Evolutionary conservation across 2,888 invertebrate species (phyloP).

Genomic region (Orthonevra nobilis): DNA sequence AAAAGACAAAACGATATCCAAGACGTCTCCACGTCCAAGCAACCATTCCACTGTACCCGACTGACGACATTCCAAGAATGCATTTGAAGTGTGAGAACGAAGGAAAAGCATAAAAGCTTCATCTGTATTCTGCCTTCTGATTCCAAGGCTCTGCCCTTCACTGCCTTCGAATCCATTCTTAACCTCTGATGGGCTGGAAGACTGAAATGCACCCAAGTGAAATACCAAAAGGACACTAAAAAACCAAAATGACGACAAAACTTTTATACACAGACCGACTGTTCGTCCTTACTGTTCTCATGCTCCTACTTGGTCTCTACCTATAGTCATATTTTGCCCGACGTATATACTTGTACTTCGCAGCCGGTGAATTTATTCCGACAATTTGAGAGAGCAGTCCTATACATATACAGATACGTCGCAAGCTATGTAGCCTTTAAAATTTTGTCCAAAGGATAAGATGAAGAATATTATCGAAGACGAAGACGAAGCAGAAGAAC

Average conservation of each 20-base stretch:
- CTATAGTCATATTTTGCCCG: background rate
- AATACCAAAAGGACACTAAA: constrained; percentile 32
- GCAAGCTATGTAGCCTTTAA: constrained; percentile 32
- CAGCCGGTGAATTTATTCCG: constrained; percentile 60
- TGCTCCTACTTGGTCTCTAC: background rate
- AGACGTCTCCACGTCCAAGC: constrained; percentile 13
- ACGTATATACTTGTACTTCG: constrained; percentile 11
- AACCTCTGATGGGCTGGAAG: constrained; percentile 55
- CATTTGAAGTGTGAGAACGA: no score
- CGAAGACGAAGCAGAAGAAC: constrained; percentile 37
- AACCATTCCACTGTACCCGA: background rate
- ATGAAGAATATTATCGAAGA: constrained; percentile 55
- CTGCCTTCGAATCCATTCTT: constrained; percentile 42
- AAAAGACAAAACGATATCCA: constrained; percentile 29
- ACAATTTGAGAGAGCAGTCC: constrained; percentile 67
- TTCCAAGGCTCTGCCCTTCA: constrained; percentile 15
- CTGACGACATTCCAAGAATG: no score
- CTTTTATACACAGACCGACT: constrained; percentile 35
- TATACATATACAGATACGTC: constrained; percentile 29
- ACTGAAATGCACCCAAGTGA: constrained; percentile 56
- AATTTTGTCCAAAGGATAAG: constrained; percentile 62
- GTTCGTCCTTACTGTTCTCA: constrained; percentile 23
- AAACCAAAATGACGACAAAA: constrained; percentile 45
- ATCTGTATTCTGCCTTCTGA: constrained; percentile 45
- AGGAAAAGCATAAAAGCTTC: background rate